Evolutionary conservation across 2,888 invertebrate genomes (phyloP), one percentile per base, ranked within the genome.

Genomic region (Mechanitis messenoides): DNA sequence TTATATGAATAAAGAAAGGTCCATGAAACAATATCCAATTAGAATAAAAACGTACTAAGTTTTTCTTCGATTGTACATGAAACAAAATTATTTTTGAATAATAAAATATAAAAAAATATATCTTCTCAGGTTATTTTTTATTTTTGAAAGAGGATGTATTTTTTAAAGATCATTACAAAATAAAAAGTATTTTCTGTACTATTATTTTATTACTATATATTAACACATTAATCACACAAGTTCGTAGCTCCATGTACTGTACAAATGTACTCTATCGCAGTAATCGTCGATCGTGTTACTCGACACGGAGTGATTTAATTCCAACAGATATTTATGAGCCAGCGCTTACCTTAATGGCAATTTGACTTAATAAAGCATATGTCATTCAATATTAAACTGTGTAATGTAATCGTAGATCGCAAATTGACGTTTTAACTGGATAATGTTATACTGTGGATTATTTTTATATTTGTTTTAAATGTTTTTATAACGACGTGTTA

Each of bases 201-300:
- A 42, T 42, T 9, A 42, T 42, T 2, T 9, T 42, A 42, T 42
- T 42, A 42, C 6, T 42, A 20, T n/a, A n/a, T n/a, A n/a, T 7
- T 42, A 1, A 42, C 11, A 9, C 11, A 1, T 42, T 42, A 11
- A 9, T 42, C 11, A 42, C 9, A 42, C 9, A 33, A 2, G 47
- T 71, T 74, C 74, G 68, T 70, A 72, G 69, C 55, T 63, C 62
- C 59, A 47, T 33, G 62, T 28, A 55, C 64, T 61, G 58, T 65
- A 65, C 68, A 67, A 69, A 66, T 66, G 62, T 68, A 65, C 73
- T 71, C 76, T 74, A 77, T 75, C 73, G 75, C 74, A 70, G 75
- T 77, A 81, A 81, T 77, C 79, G 81, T 79, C 82, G 79, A 84
- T 84, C 81, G 77, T 76, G 79, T 81, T 82, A 83, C 74, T 77